Conservation (phyloP, 2,113 vertebrate genomes). For the Mesocricetus auratus region DNA sequence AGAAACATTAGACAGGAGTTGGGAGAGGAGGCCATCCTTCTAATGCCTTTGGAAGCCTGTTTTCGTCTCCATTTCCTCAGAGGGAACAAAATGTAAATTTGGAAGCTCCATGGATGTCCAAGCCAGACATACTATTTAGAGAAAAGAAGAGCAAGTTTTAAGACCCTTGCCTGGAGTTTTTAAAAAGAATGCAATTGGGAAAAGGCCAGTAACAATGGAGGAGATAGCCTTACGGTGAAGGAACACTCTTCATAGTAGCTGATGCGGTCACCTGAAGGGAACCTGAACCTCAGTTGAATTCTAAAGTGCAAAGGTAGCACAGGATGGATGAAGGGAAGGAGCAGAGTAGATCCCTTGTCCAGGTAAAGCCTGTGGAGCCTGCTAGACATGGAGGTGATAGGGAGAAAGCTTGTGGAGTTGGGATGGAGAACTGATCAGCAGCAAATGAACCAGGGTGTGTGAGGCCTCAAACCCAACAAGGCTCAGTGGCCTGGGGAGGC, state of each 20-base stretch:
- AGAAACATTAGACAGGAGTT: neutral
- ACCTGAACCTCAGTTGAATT: neutral
- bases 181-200: neutral
- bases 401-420: neutral
- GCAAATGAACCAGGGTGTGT: neutral
- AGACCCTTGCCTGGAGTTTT: neutral
- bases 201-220: neutral
- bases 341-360: neutral
- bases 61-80: conserved; percentile 11
- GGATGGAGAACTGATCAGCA: neutral
- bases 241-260: neutral
- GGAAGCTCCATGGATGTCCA: neutral
- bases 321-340: neutral
- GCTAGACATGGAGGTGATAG: fast-evolving
- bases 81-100: neutral
- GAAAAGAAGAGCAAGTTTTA: neutral
- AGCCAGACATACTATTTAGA: neutral
- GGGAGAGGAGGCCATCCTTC: neutral
- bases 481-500: too few relatives aligned
- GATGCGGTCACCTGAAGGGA: neutral
- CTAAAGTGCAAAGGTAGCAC: neutral
- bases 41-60: neutral
- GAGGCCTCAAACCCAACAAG: neutral
- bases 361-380: neutral
- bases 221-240: neutral